These are phyloP conservation scores for Dryoscopus gambensis DNA, from an alignment of 2,113 vertebrate species.

Conservation along the genomic window DNA sequence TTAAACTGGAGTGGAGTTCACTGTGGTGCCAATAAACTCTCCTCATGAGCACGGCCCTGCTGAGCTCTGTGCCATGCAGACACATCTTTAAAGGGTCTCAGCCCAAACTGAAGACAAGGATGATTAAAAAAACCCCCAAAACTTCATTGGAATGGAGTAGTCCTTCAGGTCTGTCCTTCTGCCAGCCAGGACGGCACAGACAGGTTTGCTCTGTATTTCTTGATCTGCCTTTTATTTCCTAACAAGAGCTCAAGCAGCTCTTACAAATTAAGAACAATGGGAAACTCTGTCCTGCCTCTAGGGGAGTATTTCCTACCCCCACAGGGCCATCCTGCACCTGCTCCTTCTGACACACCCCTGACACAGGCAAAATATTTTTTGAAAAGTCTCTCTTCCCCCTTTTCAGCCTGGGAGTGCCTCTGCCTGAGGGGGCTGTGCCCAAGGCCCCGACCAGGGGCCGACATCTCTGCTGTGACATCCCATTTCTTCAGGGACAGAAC, in stretches of 20 bases:
- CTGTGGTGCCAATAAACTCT: not conserved
- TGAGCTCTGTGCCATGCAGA: not conserved
- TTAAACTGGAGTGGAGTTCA: not conserved
- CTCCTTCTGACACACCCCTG: not conserved
- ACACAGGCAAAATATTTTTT: not conserved
- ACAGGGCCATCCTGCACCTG: not conserved
- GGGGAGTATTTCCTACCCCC: not conserved
- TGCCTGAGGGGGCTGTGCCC: accelerated
- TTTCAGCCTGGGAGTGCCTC: not conserved
- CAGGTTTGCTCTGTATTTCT: not conserved
- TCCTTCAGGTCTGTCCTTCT: not conserved
- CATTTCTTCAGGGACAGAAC: not conserved
- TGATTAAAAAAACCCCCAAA: not conserved
- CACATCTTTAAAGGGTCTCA: not conserved
- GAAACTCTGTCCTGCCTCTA: not conserved
- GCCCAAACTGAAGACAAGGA: not conserved
- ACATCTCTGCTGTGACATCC: not conserved
- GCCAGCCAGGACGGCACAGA: not conserved
- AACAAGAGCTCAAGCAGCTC: not conserved
- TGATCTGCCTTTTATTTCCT: not conserved
- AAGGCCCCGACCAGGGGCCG: not conserved
- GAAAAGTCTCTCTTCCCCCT: not conserved
- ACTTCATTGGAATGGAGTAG: not conserved
- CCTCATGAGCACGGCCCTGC: not conserved
- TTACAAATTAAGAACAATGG: not conserved